Evolutionary conservation across 2,797 vertebrate genomes (phyloP), one percentile per base, ranked within the genome.

Genomic region (Cynopterus sphinx): DNA sequence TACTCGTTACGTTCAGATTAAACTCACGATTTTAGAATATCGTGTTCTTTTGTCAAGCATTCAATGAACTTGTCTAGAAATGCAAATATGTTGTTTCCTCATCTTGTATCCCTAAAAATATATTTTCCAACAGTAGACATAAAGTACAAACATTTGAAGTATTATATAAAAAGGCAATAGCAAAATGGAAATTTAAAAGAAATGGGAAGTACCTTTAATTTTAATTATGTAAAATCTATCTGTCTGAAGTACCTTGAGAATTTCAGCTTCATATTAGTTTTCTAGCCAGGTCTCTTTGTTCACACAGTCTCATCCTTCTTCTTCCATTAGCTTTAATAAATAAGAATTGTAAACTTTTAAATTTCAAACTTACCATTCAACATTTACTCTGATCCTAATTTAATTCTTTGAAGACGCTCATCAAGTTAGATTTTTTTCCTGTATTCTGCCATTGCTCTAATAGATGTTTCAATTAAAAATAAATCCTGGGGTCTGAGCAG

Each of bases 331-430:
- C 81, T 90, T 65, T 90, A 63, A 94, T 96, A 95, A 93, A 93
- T 51, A 95, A 70, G 84, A 84, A 88, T 71, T 85, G 68, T 68
- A 94, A 97, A 93, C 59, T 24, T 96, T 96, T 93, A 77, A 85
- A 90, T 83, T 96, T 78, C 82, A 88, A 51, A 92, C 88, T 93
- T 8, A 4, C 36, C 51, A 55, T 95, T 95, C 94, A 95, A 86
- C 81, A 86, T 96, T 96, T 96, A 86, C 73, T 95, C 55, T 87
- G 65, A 90, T 78, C 93, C 43, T 94, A 89, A 94, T 95, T 94
- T 92, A 79, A 96, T 96, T 95, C 55, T 82, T 96, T 75, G 73
- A 95, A 92, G 61, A 88, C 61, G 57, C 33, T 86, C 51, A 90
- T 95, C 87, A 95, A 43, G 84, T 94, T 95, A 6, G 36, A 61